These are phyloP conservation scores for Myodes glareolus DNA, from an alignment of 2,113 vertebrate genomes.

Conservation along the genomic window DNA sequence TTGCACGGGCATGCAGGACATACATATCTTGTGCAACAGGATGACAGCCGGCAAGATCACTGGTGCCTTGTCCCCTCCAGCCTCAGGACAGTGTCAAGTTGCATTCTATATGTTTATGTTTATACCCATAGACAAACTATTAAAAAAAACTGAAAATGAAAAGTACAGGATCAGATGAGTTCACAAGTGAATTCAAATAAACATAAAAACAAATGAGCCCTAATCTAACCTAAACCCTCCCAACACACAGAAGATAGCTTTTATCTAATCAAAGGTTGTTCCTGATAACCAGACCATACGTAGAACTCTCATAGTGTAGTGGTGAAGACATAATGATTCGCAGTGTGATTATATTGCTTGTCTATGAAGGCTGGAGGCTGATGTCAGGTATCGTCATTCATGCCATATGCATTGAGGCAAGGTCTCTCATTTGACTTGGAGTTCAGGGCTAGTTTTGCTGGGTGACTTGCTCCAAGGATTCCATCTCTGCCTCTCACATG, in stretches of 20 bases:
- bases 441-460: neutral
- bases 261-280: neutral
- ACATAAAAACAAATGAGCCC: neutral
- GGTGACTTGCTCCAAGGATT: neutral
- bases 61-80: neutral
- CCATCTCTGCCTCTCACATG: neutral
- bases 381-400: too few species aligned
- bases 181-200: conserved; percentile 14
- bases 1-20: neutral
- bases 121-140: neutral
- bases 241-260: neutral
- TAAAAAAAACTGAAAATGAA: neutral
- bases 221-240: neutral
- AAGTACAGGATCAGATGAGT: neutral
- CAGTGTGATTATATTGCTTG: neutral
- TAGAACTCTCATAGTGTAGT: neutral
- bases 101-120: neutral
- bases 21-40: neutral
- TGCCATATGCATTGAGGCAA: neutral
- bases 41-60: too few species aligned
- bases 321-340: neutral
- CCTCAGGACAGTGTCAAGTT: neutral
- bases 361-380: neutral
- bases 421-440: neutral
- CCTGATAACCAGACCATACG: neutral